Base-by-base conservation (phyloP, 2,888 invertebrate species). In the Camponotus fellah region DNA sequence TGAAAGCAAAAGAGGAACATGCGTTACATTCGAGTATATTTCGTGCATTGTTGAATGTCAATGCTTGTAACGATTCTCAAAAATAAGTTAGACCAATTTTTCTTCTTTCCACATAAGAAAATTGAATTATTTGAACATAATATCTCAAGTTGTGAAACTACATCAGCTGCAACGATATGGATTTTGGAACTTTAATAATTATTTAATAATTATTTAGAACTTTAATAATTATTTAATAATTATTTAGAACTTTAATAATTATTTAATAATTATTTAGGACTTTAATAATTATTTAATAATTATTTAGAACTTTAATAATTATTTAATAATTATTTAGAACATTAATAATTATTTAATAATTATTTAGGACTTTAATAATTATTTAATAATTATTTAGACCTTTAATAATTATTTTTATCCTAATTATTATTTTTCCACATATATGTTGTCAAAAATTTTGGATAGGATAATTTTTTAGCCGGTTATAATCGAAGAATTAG, bases 1-100 rank as follows among this genome's bases (percentile, higher is more conserved):
- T 86, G 88, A 89, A 88, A 89, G 86, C 90, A 88, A 89, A 89
- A 86, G 90, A 88, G 88, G 17, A 71, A 68, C 86, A 75, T 83
- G 86, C 84, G 85, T 88, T 89, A 88, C 83, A 84, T 82, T 76
- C 72, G 84, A 89, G 72, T 81, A 69, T 53, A 88, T 72, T 83
- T 72, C 68, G 80, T 72, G 82, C 76, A 69, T 66, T 64, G 80
- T 34, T 87, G 88, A 88, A 88, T 88, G 82, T 85, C 88, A 89
- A 89, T 89, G 84, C 37, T 79, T 81, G 53, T 74, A 34, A 75
- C 34, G 26, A 37, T 74, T 80, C 75, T 37, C 37, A 75, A 60
- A 80, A 80, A 26, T 60, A 17, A 74, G 60, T 74, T 46, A 46
- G 62, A 17, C 1, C 75, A 46, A 26, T 21, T 58, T 1, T 4